These are phyloP conservation scores for Nowickia ferox DNA, from an alignment of 2,888 invertebrate species.

Conservation along the genomic window DNA sequence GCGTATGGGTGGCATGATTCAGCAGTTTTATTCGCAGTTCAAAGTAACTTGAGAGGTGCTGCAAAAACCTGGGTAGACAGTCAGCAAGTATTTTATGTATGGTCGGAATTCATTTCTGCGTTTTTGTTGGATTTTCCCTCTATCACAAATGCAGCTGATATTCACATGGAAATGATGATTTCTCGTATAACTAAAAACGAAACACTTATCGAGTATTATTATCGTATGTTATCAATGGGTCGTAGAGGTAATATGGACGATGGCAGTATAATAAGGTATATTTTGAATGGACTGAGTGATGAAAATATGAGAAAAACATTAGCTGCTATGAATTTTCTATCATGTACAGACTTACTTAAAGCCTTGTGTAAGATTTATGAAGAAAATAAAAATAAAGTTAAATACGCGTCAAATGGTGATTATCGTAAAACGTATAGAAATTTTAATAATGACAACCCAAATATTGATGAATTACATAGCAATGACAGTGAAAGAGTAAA, in stretches of 20 bases:
- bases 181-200: slow-evolving; percentile 3
- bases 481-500: neutral
- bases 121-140: slow-evolving; percentile 55
- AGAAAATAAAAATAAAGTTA: neutral
- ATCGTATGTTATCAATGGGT: slow-evolving; percentile 1
- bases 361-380: neutral
- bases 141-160: slow-evolving; percentile 53
- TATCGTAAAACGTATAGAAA: neutral
- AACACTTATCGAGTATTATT: neutral
- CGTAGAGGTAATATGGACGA: neutral
- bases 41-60: slow-evolving; percentile 37
- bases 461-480: neutral
- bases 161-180: slow-evolving; percentile 53
- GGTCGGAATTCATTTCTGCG: slow-evolving; percentile 54
- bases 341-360: neutral
- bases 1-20: slow-evolving; percentile 63
- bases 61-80: slow-evolving; percentile 57
- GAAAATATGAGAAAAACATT: neutral
- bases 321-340: neutral
- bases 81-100: slow-evolving; percentile 44
- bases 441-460: neutral
- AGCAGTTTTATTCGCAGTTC: slow-evolving; percentile 43
- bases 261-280: too few relatives aligned
- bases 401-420: neutral
- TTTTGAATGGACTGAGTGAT: neutral